phyloP scores from a whole-genome alignment of 2,113 vertebrate genomes.

The Corythornis vintsioides region DNA sequence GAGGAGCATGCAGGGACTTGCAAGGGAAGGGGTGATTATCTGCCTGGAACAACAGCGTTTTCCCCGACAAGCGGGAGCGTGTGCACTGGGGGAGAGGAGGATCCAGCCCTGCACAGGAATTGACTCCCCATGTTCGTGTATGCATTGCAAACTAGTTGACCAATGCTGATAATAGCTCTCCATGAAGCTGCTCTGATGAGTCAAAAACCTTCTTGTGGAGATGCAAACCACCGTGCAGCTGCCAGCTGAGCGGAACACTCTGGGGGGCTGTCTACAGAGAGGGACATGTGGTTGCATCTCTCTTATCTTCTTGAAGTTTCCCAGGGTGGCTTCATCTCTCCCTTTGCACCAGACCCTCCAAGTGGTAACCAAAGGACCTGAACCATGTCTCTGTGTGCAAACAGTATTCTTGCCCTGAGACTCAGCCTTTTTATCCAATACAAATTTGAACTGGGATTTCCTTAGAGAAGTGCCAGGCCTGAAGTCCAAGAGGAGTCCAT shows the following conservation, averaged over 20 bases:
- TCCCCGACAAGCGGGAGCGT: constrained; percentile 29
- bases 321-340: neutral
- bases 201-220: neutral
- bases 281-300: neutral
- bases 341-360: neutral
- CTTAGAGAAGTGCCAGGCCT: neutral
- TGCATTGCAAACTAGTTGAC: neutral
- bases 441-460: neutral
- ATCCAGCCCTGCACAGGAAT: neutral
- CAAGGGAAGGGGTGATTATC: constrained; percentile 58
- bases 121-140: neutral
- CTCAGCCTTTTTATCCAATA: neutral
- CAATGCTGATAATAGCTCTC: neutral
- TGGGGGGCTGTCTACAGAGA: neutral
- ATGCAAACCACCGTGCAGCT: neutral
- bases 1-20: constrained; percentile 39
- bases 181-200: neutral
- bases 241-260: fast-evolving
- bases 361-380: neutral
- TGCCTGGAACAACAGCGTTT: constrained; percentile 24
- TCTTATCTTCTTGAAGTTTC: neutral
- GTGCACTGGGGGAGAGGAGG: constrained; percentile 30
- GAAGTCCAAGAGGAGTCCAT: neutral
- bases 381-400: neutral
- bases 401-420: neutral